phyloP scores from a whole-genome alignment of 2,113 vertebrate genomes.

The Castor canadensis region DNA sequence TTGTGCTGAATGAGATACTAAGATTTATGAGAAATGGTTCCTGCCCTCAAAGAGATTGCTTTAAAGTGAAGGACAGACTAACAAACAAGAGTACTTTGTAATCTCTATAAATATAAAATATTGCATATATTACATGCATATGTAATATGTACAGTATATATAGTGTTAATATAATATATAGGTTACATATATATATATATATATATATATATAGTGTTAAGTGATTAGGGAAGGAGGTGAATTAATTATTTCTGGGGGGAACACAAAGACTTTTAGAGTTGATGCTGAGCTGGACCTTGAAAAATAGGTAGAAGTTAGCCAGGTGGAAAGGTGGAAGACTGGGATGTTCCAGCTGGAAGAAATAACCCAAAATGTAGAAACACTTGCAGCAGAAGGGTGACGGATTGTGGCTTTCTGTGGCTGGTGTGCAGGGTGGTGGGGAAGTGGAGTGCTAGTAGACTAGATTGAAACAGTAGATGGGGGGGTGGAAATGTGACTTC shows the following conservation, averaged over 20 bases:
- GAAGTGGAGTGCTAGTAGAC: neutral
- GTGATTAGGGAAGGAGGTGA: neutral
- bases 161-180: too few species aligned
- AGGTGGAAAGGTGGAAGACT: neutral
- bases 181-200: neutral
- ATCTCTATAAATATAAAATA: too few species aligned
- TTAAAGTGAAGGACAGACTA: neutral
- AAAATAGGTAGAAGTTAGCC: neutral
- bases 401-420: neutral
- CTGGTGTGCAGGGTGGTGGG: neutral
- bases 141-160: too few species aligned
- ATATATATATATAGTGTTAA: too few species aligned
- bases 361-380: neutral
- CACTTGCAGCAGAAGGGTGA: neutral
- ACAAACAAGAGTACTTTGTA: neutral
- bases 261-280: neutral
- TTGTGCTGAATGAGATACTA: neutral
- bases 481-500: too few species aligned
- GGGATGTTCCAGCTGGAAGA: neutral
- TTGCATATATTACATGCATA: too few species aligned
- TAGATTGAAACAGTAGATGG: neutral
- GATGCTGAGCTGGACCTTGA: neutral
- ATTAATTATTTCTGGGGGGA: neutral
- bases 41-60: neutral
- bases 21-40: neutral